Conservation (phyloP, 2,797 vertebrate species). For the Muscicapa comitata region DNA sequence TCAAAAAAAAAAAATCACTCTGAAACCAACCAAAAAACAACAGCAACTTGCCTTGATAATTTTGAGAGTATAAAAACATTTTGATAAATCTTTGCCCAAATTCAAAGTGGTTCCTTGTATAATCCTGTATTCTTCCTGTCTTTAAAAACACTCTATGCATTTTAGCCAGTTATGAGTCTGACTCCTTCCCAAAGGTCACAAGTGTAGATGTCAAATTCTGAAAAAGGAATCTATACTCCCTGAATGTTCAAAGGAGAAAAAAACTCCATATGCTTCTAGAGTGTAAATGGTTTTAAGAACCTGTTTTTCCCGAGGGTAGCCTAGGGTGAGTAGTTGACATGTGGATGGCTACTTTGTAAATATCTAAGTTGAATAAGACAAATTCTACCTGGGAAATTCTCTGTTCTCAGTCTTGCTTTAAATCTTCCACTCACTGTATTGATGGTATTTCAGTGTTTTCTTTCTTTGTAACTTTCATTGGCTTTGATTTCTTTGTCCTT, state of each 20-base stretch:
- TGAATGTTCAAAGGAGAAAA: neutral
- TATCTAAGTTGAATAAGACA: neutral
- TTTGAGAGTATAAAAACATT: neutral
- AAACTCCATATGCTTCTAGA: neutral
- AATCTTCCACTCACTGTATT: neutral
- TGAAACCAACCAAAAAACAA: neutral
- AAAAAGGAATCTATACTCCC: neutral
- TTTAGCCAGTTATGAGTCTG: neutral
- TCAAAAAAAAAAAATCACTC: neutral
- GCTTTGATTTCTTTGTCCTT: neutral
- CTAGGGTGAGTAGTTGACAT: neutral
- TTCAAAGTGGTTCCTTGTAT: neutral
- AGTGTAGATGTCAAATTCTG: neutral
- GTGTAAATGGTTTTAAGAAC: neutral
- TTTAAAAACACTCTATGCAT: neutral
- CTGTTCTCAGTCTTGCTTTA: neutral
- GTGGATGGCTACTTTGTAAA: neutral
- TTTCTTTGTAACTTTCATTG: neutral
- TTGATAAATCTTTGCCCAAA: neutral
- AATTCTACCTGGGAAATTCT: neutral
- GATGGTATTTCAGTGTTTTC: neutral
- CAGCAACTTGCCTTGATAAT: neutral
- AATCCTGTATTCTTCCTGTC: neutral
- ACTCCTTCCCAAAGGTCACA: neutral
- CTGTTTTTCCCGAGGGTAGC: neutral